These are phyloP conservation scores for Aphrophora alni DNA, from an alignment of 2,888 invertebrate species.

Conservation along the genomic window DNA sequence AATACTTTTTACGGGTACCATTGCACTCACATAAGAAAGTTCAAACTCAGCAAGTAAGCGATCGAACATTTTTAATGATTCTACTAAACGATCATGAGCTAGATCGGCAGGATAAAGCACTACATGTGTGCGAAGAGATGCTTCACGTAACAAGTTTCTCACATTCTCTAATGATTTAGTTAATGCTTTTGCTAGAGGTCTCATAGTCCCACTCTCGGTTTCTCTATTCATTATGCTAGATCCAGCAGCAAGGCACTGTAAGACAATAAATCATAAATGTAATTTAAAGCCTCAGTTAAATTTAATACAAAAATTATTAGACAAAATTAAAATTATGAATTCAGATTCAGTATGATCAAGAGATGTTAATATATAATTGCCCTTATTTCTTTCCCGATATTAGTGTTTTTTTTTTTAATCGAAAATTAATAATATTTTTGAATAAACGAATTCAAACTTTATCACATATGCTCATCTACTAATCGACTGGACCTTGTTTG, in stretches of 20 bases:
- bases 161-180: conserved; percentile 96
- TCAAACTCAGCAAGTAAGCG: conserved; percentile 97
- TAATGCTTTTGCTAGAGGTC: conserved; percentile 94
- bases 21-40: conserved; percentile 96
- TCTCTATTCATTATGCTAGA: conserved; percentile 98
- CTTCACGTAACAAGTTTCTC: conserved; percentile 86
- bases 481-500: too few species aligned
- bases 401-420: too few species aligned
- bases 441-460: too few species aligned
- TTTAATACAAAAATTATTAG: too few species aligned
- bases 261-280: conserved; percentile 44
- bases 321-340: too few species aligned
- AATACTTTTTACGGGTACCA: conserved; percentile 98
- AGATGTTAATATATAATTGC: too few species aligned
- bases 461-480: too few species aligned
- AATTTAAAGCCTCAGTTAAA: background rate
- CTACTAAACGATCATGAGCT: conserved; percentile 53
- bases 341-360: too few species aligned
- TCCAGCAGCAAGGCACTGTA: conserved; percentile 94
- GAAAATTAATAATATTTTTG: too few species aligned
- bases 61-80: conserved; percentile 78
- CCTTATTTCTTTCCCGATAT: too few species aligned
- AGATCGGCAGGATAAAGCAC: conserved; percentile 46
- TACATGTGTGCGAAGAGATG: conserved; percentile 68
- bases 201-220: conserved; percentile 93